Percentiles rank a stretch among this genome's conserved stretches.
These are phyloP conservation scores for Acrossocheilus fasciatus DNA, from an alignment of 2,797 vertebrate species.

Conservation along the genomic window DNA sequence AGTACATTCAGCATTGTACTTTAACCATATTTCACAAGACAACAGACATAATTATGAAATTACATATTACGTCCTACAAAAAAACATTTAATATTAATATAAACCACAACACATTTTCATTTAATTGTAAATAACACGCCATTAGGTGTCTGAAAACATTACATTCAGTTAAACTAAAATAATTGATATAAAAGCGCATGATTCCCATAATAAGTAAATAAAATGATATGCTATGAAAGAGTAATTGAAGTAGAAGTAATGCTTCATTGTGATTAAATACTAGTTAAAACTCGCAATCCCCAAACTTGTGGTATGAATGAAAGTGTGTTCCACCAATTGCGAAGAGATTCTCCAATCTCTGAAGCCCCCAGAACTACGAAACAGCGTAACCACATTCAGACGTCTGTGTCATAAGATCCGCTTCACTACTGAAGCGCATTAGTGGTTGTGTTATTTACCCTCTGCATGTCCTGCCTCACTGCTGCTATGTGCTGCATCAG, in stretches of 20 bases:
- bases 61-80: background rate
- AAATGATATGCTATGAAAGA: background rate
- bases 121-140: background rate
- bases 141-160: background rate
- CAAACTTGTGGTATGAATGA: background rate
- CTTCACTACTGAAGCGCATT: background rate
- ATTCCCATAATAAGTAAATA: background rate
- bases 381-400: background rate
- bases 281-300: background rate
- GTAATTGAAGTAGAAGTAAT: background rate
- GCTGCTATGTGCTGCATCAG: constrained; percentile 52
- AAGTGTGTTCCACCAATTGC: background rate
- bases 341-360: background rate
- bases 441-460: background rate
- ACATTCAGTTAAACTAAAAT: background rate
- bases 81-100: background rate
- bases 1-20: background rate
- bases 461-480: constrained; percentile 43
- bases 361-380: background rate
- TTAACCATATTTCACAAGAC: background rate
- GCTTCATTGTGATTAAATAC: background rate
- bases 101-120: background rate
- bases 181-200: background rate
- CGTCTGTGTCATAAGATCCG: background rate
- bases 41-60: background rate